Evolutionary conservation across 2,797 vertebrate species (phyloP).

Genomic region (Chanos chanos): DNA sequence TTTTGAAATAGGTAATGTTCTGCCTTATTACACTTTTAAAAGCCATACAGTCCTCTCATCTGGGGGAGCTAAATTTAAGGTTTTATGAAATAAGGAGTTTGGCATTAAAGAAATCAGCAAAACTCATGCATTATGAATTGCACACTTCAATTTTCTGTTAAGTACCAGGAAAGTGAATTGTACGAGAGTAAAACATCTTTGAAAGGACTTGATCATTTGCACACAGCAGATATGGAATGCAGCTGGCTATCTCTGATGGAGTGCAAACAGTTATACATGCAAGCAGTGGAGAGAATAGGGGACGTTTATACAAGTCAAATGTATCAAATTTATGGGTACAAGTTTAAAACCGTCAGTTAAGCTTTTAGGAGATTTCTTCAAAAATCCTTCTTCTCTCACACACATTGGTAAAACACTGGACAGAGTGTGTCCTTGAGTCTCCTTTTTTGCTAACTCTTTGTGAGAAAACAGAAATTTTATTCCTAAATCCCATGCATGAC

Average conservation of each 20-base stretch:
- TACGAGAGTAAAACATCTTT: conserved; percentile 24
- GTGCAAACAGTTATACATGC: conserved; percentile 20
- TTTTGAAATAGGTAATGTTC: conserved; percentile 39
- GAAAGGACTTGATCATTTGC: conserved; percentile 8
- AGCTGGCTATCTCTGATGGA: conserved; percentile 29
- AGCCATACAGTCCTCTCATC: conserved; percentile 15
- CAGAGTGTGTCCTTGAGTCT: background rate
- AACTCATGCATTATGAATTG: conserved; percentile 34
- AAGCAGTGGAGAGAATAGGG: conserved; percentile 19
- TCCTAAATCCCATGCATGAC: too few species aligned
- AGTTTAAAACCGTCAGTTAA: conserved; percentile 45
- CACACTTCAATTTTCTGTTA: conserved; percentile 14
- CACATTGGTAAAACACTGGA: conserved; percentile 16
- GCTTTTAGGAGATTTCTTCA: conserved; percentile 35
- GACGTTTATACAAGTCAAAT: conserved; percentile 39
- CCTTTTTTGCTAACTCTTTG: conserved; percentile 9
- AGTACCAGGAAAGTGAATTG: conserved; percentile 21
- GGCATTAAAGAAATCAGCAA: conserved; percentile 28
- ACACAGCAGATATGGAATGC: conserved; percentile 23
- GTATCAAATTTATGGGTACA: too few species aligned
- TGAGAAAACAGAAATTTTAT: conserved; percentile 10
- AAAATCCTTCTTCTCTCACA: conserved; percentile 22
- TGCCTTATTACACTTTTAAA: conserved; percentile 23
- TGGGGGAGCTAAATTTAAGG: conserved; percentile 16
- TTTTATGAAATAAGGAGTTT: conserved; percentile 20